Evolutionary conservation across 2,888 invertebrate species (phyloP).

Genomic region (Acleris laterana): DNA sequence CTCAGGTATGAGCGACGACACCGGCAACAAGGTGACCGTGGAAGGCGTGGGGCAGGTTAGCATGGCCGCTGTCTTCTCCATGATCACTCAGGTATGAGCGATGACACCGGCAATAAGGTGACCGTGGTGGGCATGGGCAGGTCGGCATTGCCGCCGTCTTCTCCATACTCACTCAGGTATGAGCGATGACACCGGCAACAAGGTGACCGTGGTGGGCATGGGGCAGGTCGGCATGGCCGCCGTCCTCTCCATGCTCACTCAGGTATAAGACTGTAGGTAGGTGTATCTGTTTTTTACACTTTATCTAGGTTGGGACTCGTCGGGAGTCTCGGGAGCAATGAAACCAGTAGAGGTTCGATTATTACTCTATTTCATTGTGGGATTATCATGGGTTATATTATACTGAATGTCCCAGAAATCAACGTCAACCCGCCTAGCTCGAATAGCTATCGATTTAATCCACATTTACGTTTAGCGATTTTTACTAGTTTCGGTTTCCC

Average conservation of each 20-base stretch:
- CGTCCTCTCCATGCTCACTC: conserved; percentile 92
- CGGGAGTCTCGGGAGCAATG: no score
- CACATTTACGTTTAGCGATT: no score
- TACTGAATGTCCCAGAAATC: no score
- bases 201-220: conserved; percentile 94
- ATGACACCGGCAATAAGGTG: no score
- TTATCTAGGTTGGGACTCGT: no score
- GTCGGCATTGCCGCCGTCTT: conserved; percentile 97
- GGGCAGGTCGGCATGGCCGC: conserved; percentile 97
- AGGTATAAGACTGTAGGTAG: conserved; percentile 75
- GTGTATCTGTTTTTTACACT: no score
- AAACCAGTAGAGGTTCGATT: no score
- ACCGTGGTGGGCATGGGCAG: conserved; percentile 89
- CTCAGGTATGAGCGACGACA: conserved; percentile 61
- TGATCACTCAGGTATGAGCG: conserved; percentile 91
- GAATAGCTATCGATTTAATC: no score
- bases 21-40: conserved; percentile 90
- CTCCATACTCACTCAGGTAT: conserved; percentile 84
- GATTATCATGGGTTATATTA: no score
- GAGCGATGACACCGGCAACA: conserved; percentile 81
- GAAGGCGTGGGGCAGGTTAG: conserved; percentile 97
- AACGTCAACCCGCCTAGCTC: no score
- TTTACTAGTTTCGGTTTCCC: no score
- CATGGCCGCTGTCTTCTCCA: conserved; percentile 95
- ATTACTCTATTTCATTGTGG: no score